Evolutionary conservation across 2,888 invertebrate genomes (phyloP).

Genomic region (Pyrrhosoma nymphula): DNA sequence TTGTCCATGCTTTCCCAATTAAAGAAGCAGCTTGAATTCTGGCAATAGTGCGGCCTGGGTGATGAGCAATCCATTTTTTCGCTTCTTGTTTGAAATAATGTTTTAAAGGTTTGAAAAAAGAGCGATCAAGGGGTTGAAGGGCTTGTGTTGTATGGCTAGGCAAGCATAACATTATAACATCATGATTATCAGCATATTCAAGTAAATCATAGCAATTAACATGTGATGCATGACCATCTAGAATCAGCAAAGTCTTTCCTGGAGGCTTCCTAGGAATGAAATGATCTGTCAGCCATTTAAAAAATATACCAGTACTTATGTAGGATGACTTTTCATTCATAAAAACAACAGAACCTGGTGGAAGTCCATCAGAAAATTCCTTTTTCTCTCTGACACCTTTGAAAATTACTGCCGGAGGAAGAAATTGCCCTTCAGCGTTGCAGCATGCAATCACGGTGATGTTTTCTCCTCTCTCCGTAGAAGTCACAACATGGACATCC

Average conservation of each 20-base stretch:
- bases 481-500: too few species aligned
- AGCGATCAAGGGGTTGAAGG: too few species aligned
- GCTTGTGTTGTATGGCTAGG: too few species aligned
- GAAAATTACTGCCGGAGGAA: conserved; percentile 73
- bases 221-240: conserved; percentile 71
- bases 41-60: neutral
- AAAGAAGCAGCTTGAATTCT: neutral
- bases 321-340: too few species aligned
- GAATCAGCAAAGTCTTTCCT: conserved; percentile 73
- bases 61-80: neutral
- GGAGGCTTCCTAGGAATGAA: conserved; percentile 74
- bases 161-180: too few species aligned
- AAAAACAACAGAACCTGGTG: conserved; percentile 72
- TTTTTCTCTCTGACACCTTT: conserved; percentile 73
- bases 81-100: neutral
- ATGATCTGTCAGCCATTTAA: conserved; percentile 73
- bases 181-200: too few species aligned
- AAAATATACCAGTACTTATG: conserved; percentile 72
- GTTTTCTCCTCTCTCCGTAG: too few species aligned
- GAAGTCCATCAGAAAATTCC: conserved; percentile 73
- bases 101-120: neutral
- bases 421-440: too few species aligned
- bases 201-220: neutral
- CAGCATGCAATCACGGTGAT: conserved; percentile 74
- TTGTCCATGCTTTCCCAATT: conserved; percentile 28